A percentile compares a stretch with the other conserved stretches of the same genome.
phyloP scores from a whole-genome alignment of 2,888 invertebrate species.

The Hypomecis atomaria region DNA sequence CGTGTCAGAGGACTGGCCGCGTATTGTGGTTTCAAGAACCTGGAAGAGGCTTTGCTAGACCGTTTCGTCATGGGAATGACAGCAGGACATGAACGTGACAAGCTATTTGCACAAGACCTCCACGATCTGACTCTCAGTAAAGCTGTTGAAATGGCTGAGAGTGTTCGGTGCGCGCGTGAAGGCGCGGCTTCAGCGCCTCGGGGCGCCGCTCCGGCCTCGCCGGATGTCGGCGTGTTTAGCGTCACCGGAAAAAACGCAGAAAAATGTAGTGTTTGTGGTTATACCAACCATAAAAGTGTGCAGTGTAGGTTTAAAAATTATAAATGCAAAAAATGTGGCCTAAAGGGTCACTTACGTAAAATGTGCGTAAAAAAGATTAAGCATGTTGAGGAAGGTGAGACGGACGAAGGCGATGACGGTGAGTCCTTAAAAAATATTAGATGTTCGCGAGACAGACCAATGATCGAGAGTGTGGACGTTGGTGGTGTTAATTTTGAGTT shows the following conservation, averaged over 20 bases:
- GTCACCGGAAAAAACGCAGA: neutral
- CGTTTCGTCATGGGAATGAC: conserved; percentile 2
- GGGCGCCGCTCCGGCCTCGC: neutral
- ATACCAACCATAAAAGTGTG: neutral
- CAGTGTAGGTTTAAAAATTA: conserved; percentile 3
- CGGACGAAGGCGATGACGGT: neutral
- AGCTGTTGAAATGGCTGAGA: conserved; percentile 1
- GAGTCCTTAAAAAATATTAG: neutral
- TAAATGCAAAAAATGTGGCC: conserved; percentile 2
- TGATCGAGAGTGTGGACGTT: neutral
- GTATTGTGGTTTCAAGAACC: neutral
- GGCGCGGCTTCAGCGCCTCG: neutral
- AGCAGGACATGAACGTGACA: neutral
- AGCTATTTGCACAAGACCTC: neutral
- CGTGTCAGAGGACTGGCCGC: conserved; percentile 1
- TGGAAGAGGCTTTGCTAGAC: conserved; percentile 6
- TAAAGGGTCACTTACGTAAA: conserved; percentile 2
- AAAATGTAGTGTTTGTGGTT: conserved; percentile 4
- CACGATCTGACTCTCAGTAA: conserved; percentile 2
- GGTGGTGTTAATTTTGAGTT: conserved; percentile 2
- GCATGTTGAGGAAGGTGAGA: neutral
- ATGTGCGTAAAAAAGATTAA: neutral
- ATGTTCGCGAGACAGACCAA: conserved; percentile 1
- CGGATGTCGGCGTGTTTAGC: neutral
- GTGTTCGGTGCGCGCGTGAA: neutral